Percentiles rank a stretch among this genome's conserved stretches.
phyloP scores from a whole-genome alignment of 2,888 invertebrate species.

The Empis livida region DNA sequence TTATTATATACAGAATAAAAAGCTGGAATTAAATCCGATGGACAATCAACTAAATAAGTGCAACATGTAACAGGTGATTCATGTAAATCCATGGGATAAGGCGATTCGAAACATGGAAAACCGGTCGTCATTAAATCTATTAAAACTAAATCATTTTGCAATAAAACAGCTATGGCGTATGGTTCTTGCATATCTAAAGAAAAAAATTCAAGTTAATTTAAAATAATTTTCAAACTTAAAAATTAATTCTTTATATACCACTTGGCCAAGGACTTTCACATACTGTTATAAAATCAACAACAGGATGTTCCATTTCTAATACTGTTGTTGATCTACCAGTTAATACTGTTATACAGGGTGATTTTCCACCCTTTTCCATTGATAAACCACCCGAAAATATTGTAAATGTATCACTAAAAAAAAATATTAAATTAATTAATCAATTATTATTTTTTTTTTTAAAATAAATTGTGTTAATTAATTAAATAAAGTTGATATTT shows the following conservation, averaged over 20 bases:
- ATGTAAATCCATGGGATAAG: constrained; percentile 99
- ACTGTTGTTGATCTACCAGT: constrained; percentile 95
- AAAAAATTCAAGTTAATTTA: constrained; percentile 4
- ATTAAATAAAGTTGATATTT: too few species aligned
- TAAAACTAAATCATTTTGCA: constrained; percentile 95
- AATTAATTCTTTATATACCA: constrained; percentile 44
- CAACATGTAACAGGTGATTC: constrained; percentile 97
- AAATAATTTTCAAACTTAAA: not conserved
- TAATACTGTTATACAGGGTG: constrained; percentile 91
- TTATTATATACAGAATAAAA: constrained; percentile 64
- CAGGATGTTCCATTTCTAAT: constrained; percentile 97
- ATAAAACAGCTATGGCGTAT: constrained; percentile 91
- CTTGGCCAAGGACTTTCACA: constrained; percentile 90
- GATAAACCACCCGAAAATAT: constrained; percentile 96
- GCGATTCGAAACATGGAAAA: constrained; percentile 98
- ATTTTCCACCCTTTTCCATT: constrained; percentile 74
- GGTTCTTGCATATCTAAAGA: constrained; percentile 90
- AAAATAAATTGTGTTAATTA: too few species aligned
- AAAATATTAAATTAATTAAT: not conserved
- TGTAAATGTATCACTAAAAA: constrained; percentile 76
- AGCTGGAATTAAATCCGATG: constrained; percentile 93
- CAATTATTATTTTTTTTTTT: not conserved
- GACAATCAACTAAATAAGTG: constrained; percentile 94
- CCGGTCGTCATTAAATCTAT: constrained; percentile 91
- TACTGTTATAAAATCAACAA: constrained; percentile 91